Evolutionary conservation across 1,140 invertebrate species (phyloP), one percentile per base, ranked within the genome.

Genomic region (Brachionus rubens): DNA sequence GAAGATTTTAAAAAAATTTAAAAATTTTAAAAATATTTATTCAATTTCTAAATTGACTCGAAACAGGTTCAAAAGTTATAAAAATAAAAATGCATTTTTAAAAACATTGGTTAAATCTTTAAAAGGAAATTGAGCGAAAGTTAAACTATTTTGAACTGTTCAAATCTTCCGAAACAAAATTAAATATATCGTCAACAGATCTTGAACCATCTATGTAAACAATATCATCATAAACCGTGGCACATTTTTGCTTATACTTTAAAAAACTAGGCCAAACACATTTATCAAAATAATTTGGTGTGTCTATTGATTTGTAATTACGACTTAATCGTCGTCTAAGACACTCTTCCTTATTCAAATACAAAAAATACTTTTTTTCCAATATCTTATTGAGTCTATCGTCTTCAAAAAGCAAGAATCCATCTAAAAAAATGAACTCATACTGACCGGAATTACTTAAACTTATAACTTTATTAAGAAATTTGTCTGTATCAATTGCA

Each of bases 281-380:
- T 33, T 56, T 56, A 24, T 56, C 52, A 56, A 56, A 56, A 33
- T 56, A 56, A 24, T 56, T 56, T 6, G 52, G 52, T 16, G 52
- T 56, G n/a, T 56, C 52, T 7, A 21, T 16, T 10, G 52, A 9
- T 56, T 56, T 56, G n/a, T 56, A 56, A 16, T 28, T 56, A 16
- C 52, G 52, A 14, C 24, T 28, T 3, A 33, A 6, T 5, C 52
- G 6, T n/a, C 52, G 4, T 9, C 6, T 5, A 5, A 6, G 10
- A n/a, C 52, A 56, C 12, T 28, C 30, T 33, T 56, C 6, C 52
- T 56, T 56, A 33, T 33, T 56, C 12, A 56, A 33, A 56, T 10
- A 33, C 3, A 56, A 16, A 56, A 56, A 56, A 28, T 28, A 33
- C n/a, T 56, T 56, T 33, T 14, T 56, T 7, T 56, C 52, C 12